Percentiles rank a stretch among this genome's conserved stretches.
These are phyloP conservation scores for Holothuria glaberrima DNA, from an alignment of 35 echinoderm and acorn worm genomes.

Conservation along the genomic window DNA sequence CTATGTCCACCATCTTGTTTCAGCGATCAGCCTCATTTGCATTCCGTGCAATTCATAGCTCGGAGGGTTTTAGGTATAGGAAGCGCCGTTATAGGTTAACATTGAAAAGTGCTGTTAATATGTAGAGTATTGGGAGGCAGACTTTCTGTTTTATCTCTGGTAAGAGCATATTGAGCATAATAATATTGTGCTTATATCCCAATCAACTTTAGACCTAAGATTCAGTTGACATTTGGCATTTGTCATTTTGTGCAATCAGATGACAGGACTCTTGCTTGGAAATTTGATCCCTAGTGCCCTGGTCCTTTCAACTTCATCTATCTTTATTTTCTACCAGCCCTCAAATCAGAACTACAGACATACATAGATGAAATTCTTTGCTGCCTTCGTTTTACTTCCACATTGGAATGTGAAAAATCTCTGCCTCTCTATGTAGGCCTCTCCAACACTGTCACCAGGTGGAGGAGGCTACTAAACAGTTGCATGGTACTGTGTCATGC, in stretches of 20 bases:
- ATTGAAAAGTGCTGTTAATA: no score
- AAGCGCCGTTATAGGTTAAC: no score
- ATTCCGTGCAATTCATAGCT: no score
- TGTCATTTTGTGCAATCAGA: slow-evolving; percentile 11
- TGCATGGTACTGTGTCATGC: slow-evolving; percentile 24
- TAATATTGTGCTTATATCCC: no score
- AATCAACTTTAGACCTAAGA: no score
- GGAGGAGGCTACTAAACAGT: background rate
- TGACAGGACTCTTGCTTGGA: background rate
- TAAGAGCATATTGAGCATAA: no score
- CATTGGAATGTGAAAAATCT: slow-evolving; percentile 9
- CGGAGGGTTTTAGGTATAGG: no score
- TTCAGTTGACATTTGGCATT: background rate
- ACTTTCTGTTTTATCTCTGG: no score
- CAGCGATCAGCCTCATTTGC: no score
- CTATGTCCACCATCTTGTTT: no score
- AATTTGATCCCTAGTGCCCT: background rate
- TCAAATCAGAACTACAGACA: background rate
- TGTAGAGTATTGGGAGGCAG: no score
- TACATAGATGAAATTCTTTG: slow-evolving; percentile 51
- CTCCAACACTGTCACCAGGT: slow-evolving; percentile 18
- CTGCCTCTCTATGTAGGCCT: slow-evolving; percentile 12
- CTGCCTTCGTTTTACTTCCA: slow-evolving; percentile 20
- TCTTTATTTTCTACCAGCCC: background rate
- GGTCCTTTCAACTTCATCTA: background rate